These are phyloP conservation scores for Cephonodes hylas DNA, from an alignment of 2,888 invertebrate genomes.

Conservation along the genomic window DNA sequence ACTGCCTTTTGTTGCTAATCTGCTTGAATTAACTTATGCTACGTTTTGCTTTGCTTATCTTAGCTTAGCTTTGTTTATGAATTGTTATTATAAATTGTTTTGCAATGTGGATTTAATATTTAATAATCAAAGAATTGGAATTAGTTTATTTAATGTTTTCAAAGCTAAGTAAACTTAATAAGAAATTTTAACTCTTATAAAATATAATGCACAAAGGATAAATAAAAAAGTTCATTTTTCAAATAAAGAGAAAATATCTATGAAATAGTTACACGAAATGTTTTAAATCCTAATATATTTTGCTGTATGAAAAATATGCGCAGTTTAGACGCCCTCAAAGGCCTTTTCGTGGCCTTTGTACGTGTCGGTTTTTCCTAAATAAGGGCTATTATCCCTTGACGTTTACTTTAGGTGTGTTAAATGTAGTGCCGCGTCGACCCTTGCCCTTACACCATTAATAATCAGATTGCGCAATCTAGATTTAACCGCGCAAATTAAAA, in stretches of 20 bases:
- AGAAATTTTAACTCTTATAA: no score
- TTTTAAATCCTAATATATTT: background rate
- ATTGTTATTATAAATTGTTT: no score
- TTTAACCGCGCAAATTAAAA: conserved; percentile 63
- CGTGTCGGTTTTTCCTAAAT: conserved; percentile 52
- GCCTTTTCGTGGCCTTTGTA: conserved; percentile 33
- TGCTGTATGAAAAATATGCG: background rate
- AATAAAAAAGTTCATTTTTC: background rate
- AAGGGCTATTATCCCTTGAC: conserved; percentile 55
- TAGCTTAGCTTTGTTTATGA: background rate
- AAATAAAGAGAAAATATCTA: background rate
- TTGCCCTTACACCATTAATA: conserved; percentile 63
- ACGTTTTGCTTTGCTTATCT: background rate
- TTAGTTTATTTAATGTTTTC: no score
- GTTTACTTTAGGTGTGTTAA: conserved; percentile 53
- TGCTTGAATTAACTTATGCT: background rate
- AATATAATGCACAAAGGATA: background rate
- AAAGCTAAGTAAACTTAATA: no score
- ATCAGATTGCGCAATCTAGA: conserved; percentile 63
- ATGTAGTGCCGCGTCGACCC: conserved; percentile 56
- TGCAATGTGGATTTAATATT: no score
- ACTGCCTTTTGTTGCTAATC: background rate
- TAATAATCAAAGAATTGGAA: no score
- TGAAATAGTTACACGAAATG: background rate
- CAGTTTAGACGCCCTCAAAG: conserved; percentile 24